Percentiles rank a stretch among this genome's conserved stretches.
phyloP scores from a whole-genome alignment of 2,888 invertebrate species.

The Muscina levida region DNA sequence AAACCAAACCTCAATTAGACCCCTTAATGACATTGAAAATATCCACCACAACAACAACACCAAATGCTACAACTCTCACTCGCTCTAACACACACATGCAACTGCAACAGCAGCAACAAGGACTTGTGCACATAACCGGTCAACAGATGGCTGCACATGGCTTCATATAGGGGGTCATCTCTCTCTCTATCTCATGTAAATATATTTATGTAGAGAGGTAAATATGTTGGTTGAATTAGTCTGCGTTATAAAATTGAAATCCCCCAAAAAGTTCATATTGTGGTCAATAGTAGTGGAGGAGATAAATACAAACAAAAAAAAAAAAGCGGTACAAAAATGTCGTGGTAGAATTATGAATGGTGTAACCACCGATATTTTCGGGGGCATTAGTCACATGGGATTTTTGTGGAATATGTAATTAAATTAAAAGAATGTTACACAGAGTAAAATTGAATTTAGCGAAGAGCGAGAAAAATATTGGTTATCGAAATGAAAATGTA shows the following conservation, averaged over 20 bases:
- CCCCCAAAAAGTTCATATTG: conserved; percentile 35
- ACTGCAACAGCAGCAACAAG: not conserved
- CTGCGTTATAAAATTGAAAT: conserved; percentile 4
- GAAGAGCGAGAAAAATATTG: too few species aligned
- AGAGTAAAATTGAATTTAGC: not conserved
- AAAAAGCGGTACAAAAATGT: not conserved
- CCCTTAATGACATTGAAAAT: conserved; percentile 61
- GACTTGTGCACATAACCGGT: not conserved
- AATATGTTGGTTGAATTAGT: too few species aligned
- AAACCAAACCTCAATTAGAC: conserved; percentile 60
- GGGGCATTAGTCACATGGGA: too few species aligned
- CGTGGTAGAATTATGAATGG: not conserved
- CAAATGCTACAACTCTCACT: not conserved
- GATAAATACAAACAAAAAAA: not conserved
- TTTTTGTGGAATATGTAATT: not conserved
- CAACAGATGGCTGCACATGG: not conserved
- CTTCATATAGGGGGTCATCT: not conserved
- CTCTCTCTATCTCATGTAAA: too few species aligned
- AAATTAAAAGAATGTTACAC: not conserved
- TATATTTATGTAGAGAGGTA: not conserved
- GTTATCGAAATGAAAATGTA: too few species aligned
- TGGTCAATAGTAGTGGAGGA: conserved; percentile 3
- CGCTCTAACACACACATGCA: too few species aligned
- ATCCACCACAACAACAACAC: conserved; percentile 32
- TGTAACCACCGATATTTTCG: not conserved